phyloP scores from a whole-genome alignment of 2,888 invertebrate species.

The Cartodere bifasciata region DNA sequence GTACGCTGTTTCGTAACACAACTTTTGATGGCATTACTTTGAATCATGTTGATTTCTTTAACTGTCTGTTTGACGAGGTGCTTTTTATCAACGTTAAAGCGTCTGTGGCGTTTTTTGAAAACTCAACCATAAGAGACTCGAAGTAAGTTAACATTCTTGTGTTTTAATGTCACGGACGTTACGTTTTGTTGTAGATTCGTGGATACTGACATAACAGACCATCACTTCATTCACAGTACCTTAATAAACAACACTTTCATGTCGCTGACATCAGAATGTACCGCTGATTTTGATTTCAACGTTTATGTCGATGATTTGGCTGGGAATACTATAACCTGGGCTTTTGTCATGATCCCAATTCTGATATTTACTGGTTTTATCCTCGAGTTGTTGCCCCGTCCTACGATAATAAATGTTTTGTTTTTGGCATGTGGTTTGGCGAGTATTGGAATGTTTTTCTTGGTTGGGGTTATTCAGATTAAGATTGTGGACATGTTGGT shows the following conservation, averaged over 20 bases:
- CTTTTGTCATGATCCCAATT: constrained; percentile 36
- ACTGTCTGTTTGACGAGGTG: constrained; percentile 55
- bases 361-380: constrained; percentile 33
- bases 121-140: constrained; percentile 48
- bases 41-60: constrained; percentile 58
- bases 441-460: constrained; percentile 41
- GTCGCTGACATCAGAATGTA: constrained; percentile 32
- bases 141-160: constrained; percentile 46
- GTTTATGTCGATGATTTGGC: constrained; percentile 41
- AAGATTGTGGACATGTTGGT: constrained; percentile 33
- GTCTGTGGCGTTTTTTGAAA: constrained; percentile 52
- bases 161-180: background rate
- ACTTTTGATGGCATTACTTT: constrained; percentile 55
- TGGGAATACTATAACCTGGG: constrained; percentile 30
- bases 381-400: constrained; percentile 26
- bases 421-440: constrained; percentile 34
- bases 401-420: constrained; percentile 27
- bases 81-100: constrained; percentile 60
- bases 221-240: constrained; percentile 47
- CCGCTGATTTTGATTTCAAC: constrained; percentile 42
- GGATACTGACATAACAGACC: constrained; percentile 49
- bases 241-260: constrained; percentile 42
- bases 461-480: constrained; percentile 33
- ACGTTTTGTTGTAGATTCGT: constrained; percentile 41
- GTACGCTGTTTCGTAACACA: constrained; percentile 48